Evolutionary conservation across 2,797 vertebrate genomes (phyloP).

Genomic region (Varecia variegata): DNA sequence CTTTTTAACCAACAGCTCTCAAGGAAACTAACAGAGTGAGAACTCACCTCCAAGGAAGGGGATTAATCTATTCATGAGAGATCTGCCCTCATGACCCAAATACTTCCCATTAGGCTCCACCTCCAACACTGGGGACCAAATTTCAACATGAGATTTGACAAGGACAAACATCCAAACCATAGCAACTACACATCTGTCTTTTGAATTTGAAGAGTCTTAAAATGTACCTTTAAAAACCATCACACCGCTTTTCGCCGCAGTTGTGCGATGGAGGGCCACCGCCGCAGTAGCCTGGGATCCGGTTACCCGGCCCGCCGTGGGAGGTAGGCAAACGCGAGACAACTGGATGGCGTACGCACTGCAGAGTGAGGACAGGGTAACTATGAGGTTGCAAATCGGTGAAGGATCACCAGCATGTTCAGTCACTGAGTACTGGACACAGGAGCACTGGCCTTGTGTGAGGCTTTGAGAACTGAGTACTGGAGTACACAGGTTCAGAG

Average conservation of each 20-base stretch:
- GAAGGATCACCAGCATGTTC: too few species aligned
- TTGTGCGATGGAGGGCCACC: too few species aligned
- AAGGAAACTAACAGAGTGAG: neutral
- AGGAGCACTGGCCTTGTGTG: rapidly evolving
- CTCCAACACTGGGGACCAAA: neutral
- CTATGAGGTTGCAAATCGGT: too few species aligned
- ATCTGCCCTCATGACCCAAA: neutral
- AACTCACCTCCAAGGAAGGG: neutral
- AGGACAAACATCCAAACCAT: neutral
- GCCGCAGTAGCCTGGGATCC: too few species aligned
- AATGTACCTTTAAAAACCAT: neutral
- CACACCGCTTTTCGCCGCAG: too few species aligned
- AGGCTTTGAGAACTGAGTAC: neutral
- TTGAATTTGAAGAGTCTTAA: neutral
- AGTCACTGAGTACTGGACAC: neutral
- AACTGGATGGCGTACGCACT: too few species aligned
- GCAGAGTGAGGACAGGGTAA: too few species aligned
- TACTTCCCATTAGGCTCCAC: neutral
- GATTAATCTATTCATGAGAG: neutral
- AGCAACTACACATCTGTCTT: neutral
- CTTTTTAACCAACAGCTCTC: neutral
- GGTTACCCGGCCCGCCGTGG: too few species aligned
- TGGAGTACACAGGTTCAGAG: neutral
- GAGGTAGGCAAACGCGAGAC: too few species aligned
- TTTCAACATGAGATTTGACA: neutral